These are phyloP conservation scores for Osmerus eperlanus DNA, from an alignment of 2,113 vertebrate species.

Conservation along the genomic window DNA sequence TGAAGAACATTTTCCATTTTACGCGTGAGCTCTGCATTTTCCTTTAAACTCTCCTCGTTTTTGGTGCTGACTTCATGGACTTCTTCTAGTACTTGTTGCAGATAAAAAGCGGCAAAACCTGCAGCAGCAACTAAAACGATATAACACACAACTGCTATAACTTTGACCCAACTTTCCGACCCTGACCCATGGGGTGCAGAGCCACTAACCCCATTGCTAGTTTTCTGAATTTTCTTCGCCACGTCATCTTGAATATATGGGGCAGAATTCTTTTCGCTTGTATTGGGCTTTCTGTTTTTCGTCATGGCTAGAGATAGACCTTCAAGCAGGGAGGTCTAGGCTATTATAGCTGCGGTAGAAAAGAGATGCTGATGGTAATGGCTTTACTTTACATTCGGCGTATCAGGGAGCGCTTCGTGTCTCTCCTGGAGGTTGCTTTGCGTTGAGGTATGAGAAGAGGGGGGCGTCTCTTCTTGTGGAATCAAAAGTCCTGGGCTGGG, in stretches of 20 bases:
- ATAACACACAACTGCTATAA: slow-evolving; percentile 53
- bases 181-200: slow-evolving; percentile 33
- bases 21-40: slow-evolving; percentile 40
- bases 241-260: slow-evolving; percentile 58
- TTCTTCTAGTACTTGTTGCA: slow-evolving; percentile 66
- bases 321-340: not conserved
- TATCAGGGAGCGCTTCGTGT: slow-evolving; percentile 71
- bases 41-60: slow-evolving; percentile 49
- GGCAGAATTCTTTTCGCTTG: slow-evolving; percentile 49
- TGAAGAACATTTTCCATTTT: slow-evolving; percentile 60
- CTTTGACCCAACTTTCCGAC: slow-evolving; percentile 43
- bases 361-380: slow-evolving; percentile 12
- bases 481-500: not conserved
- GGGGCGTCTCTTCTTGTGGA: slow-evolving; percentile 48
- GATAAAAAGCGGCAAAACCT: slow-evolving; percentile 60
- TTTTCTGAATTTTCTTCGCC: slow-evolving; percentile 62
- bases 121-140: slow-evolving; percentile 55
- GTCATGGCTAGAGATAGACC: slow-evolving; percentile 54
- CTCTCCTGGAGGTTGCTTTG: slow-evolving; percentile 41
- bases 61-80: slow-evolving; percentile 41
- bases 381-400: slow-evolving; percentile 51
- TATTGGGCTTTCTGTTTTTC: slow-evolving; percentile 66
- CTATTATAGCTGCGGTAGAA: not conserved
- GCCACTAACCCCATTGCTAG: slow-evolving; percentile 39
- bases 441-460: slow-evolving; percentile 62